Evolutionary conservation across 1,140 invertebrate genomes (phyloP).

Genomic region (Macrobrachium rosenbergii): DNA sequence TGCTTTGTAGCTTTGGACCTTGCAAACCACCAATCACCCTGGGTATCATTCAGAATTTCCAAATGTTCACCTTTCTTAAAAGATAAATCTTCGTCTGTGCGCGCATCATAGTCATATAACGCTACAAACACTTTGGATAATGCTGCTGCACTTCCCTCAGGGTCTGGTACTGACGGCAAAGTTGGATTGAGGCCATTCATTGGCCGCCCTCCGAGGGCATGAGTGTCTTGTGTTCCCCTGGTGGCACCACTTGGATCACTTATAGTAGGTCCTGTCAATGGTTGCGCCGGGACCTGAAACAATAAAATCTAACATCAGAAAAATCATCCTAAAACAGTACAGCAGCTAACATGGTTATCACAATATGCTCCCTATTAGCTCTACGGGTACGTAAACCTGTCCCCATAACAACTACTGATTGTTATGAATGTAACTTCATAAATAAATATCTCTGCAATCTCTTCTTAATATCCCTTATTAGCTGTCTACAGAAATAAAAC

Average conservation of each 20-base stretch:
- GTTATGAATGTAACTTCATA: too few species aligned
- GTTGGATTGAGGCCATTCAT: constrained; percentile 54
- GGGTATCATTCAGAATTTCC: constrained; percentile 98
- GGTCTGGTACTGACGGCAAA: constrained; percentile 47
- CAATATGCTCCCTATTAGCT: too few species aligned
- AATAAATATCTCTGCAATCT: too few species aligned
- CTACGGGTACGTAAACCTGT: too few species aligned
- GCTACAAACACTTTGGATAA: constrained; percentile 87
- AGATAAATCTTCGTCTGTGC: constrained; percentile 98
- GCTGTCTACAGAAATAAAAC: too few species aligned
- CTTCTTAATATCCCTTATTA: too few species aligned
- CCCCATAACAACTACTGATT: too few species aligned
- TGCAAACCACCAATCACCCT: constrained; percentile 99
- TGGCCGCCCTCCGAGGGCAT: constrained; percentile 47
- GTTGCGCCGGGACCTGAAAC: constrained; percentile 41
- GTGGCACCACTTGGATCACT: constrained; percentile 30
- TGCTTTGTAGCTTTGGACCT: constrained; percentile 93
- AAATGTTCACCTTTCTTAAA: constrained; percentile 98
- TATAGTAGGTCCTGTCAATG: constrained; percentile 32
- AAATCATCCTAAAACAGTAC: not conserved
- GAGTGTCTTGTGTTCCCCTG: constrained; percentile 32
- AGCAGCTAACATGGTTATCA: not conserved
- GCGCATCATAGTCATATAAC: constrained; percentile 98
- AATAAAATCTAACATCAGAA: not conserved
- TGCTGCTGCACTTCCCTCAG: constrained; percentile 49